Percentiles rank a stretch among this genome's conserved stretches.
Conservation (phyloP, 2,888 invertebrate species). For the Athripsodes cinereus region DNA sequence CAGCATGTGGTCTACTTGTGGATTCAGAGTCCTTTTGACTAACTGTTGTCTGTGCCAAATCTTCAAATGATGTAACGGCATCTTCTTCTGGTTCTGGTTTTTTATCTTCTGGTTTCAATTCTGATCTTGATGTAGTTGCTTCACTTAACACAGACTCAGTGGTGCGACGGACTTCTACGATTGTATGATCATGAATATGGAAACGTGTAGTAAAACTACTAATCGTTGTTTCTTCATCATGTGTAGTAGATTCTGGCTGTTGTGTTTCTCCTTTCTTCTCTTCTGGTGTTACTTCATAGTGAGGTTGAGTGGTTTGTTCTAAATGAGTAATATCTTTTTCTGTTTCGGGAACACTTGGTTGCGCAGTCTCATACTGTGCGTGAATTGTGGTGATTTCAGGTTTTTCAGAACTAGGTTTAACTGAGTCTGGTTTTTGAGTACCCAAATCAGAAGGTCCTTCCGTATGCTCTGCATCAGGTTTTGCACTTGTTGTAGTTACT, state of each 20-base stretch:
- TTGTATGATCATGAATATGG: too few species aligned
- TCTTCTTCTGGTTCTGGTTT: constrained; percentile 12
- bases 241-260: too few species aligned
- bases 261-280: too few species aligned
- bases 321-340: constrained; percentile 5
- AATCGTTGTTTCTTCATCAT: background rate
- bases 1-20: too few species aligned
- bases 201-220: background rate
- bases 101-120: background rate
- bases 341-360: constrained; percentile 12
- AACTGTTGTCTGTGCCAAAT: constrained; percentile 6
- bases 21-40: too few species aligned
- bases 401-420: background rate
- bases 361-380: background rate
- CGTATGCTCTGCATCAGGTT: background rate
- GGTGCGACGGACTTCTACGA: background rate
- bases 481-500: constrained; percentile 2
- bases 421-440: background rate
- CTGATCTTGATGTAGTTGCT: background rate
- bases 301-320: too few species aligned
- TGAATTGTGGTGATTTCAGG: background rate
- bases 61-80: constrained; percentile 6
- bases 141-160: too few species aligned
- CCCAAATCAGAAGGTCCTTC: background rate
- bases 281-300: background rate